Evolutionary conservation across 2,888 invertebrate species (phyloP), one percentile per base, ranked within the genome.

Genomic region (Mactromeris polynyma): DNA sequence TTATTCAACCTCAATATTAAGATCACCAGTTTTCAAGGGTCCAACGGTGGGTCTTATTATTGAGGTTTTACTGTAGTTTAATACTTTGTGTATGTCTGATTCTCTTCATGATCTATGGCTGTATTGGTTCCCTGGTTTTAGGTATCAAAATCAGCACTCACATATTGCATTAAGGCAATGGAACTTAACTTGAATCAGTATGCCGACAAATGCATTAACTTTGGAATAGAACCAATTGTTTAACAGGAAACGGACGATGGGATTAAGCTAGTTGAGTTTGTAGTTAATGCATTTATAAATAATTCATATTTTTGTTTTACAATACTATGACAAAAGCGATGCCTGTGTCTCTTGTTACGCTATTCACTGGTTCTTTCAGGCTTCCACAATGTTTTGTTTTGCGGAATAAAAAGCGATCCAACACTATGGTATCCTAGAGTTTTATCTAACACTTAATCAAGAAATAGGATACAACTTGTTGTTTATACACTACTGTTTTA

Each of bases 241-340:
- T 46, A 4, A 7, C 46, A 46, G 46, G 46, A 46, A 9, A 26
- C 26, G 2, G 26, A 64, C 58, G 58, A 64, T 3, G 1, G 11
- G n/a, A 64, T 46, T 11, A 46, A 46, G 46, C 46, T 1, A 46
- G 46, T 46, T 46, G 46, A 46, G 9, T 64, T 26, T 7, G 26
- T 1, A 64, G 58, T 26, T 64, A 64, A 64, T 64, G 58, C 58
- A 26, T 64, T 64, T n/a, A 64, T 64, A 64, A 64, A 64, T 64
- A 64, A 64, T 64, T 64, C 58, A 64, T 64, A 64, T 64, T 64
- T 64, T 64, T 64, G 26, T 11, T 64, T 21, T 64, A 26, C n/a
- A 26, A 64, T n/a, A 64, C 58, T 26, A 64, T 26, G 26, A 64
- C 26, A 26, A 26, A 64, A 64, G 11, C 0, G 58, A 64, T 64